Percentiles rank a stretch among this genome's conserved stretches.
These are phyloP conservation scores for Liopterus haemorrhoidalis DNA, from an alignment of 2,888 invertebrate genomes.

Conservation along the genomic window DNA sequence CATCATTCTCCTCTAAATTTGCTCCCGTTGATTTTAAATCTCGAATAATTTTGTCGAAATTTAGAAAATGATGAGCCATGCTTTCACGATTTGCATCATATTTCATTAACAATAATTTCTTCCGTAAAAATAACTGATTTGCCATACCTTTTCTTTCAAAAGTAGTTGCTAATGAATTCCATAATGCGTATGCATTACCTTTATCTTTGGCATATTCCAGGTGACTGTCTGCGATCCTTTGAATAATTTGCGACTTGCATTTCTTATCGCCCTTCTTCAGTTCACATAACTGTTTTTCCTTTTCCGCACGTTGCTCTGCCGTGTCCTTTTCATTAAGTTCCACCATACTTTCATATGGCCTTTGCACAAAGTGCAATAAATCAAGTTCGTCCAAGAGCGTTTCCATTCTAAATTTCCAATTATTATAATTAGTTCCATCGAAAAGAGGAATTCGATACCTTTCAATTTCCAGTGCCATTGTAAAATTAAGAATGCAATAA, in stretches of 20 bases:
- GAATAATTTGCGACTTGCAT: slow-evolving; percentile 33
- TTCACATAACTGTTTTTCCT: not conserved
- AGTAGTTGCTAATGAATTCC: slow-evolving; percentile 25
- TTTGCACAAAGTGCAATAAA: slow-evolving; percentile 13
- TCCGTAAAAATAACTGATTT: slow-evolving; percentile 30
- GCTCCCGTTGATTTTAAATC: slow-evolving; percentile 31
- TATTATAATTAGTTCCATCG: slow-evolving; percentile 24
- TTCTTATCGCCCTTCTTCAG: slow-evolving; percentile 20
- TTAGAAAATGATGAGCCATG: slow-evolving; percentile 27
- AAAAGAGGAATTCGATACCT: slow-evolving; percentile 22
- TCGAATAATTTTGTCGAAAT: slow-evolving; percentile 31
- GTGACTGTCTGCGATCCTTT: slow-evolving; percentile 32
- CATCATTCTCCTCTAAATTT: slow-evolving; percentile 26
- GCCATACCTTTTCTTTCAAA: slow-evolving; percentile 32
- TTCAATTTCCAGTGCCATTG: slow-evolving; percentile 6
- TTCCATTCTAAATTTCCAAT: slow-evolving; percentile 28
- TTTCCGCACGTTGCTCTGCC: not conserved
- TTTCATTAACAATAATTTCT: slow-evolving; percentile 25
- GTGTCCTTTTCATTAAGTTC: not conserved
- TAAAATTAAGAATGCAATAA: too few relatives aligned
- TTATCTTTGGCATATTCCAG: slow-evolving; percentile 35
- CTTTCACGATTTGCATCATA: slow-evolving; percentile 18
- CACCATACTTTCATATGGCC: slow-evolving; percentile 10
- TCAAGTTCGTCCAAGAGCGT: slow-evolving; percentile 24
- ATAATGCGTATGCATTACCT: slow-evolving; percentile 30